A percentile compares a stretch with the other conserved stretches of the same genome.
Conservation (phyloP, 2,113 vertebrate species). For the Coreoperca whiteheadi region DNA sequence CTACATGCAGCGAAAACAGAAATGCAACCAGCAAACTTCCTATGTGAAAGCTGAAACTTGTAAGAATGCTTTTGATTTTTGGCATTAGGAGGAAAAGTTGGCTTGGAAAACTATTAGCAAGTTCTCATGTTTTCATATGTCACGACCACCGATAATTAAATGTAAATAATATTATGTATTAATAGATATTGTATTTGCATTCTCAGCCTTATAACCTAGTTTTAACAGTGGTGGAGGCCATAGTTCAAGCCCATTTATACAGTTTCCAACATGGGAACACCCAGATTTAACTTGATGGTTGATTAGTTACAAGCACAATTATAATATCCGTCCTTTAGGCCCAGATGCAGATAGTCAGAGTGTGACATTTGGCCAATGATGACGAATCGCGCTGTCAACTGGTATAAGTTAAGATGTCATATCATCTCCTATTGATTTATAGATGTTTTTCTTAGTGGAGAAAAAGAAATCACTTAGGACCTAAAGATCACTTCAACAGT, state of each 20-base stretch:
- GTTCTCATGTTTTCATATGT: background rate
- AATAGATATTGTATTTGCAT: background rate
- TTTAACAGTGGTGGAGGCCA: constrained; percentile 3
- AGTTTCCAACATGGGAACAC: constrained; percentile 30
- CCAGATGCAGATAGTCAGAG: constrained; percentile 48
- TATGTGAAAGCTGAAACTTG: background rate
- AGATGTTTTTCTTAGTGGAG: constrained; percentile 9
- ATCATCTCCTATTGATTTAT: constrained; percentile 34
- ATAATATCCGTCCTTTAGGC: constrained; percentile 18
- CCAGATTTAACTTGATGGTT: constrained; percentile 60
- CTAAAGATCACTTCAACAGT: background rate
- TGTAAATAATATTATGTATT: background rate
- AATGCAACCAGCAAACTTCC: background rate
- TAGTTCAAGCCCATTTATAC: constrained; percentile 5
- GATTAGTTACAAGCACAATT: constrained; percentile 46
- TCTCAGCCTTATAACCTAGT: background rate
- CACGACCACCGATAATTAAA: background rate
- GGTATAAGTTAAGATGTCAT: constrained; percentile 17
- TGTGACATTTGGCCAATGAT: constrained; percentile 18
- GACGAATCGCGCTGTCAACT: constrained; percentile 39
- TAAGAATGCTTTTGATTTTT: background rate
- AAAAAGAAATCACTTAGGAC: background rate
- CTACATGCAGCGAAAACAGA: background rate
- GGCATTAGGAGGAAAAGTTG: background rate
- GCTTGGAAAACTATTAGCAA: background rate